Evolutionary conservation across 2,797 vertebrate species (phyloP), one percentile per base, ranked within the genome.

Genomic region (Syngnathus acus): DNA sequence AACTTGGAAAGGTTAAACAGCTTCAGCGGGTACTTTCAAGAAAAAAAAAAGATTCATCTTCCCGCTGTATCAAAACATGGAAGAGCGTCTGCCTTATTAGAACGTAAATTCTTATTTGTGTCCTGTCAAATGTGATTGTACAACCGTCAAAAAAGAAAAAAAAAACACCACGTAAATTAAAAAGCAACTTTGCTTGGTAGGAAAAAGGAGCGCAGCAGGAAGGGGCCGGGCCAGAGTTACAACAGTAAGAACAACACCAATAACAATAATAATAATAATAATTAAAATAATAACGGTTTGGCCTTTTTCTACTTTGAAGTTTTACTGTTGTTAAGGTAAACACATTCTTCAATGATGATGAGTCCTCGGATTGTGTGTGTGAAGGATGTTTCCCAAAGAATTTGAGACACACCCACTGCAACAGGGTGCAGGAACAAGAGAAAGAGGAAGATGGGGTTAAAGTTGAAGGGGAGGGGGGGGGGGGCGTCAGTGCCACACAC

Each of bases 271-370:
- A 77, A 80, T 86, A 92, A 92, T 90, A 86, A 85, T 89, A 68
- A 82, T 69, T 74, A 82, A 88, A 89, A 91, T 84, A 91, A 91
- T 79, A 88, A 89, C 91, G 90, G 91, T 93, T 95, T 92, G 92
- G 89, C 92, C 87, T 87, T 90, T 88, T 90, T 87, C 84, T 89
- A 86, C 93, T 87, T 90, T 77, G 92, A 65, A 55, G 74, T 68
- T 67, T 67, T 66, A 63, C 69, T 68, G 90, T 87, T 85, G 88
- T 85, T 77, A 75, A 76, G 74, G 86, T 86, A 80, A 85, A 88
- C 79, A 78, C 80, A 77, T 84, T 86, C 77, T 75, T 82, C 74
- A 71, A 78, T 69, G 74, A 74, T 63, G 67, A 75, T 67, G 89
- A 88, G 92, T 92, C 86, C 90, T 75, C 84, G 86, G 82, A 86